phyloP scores from a whole-genome alignment of 2,113 vertebrate species.

The Cromileptes altivelis region DNA sequence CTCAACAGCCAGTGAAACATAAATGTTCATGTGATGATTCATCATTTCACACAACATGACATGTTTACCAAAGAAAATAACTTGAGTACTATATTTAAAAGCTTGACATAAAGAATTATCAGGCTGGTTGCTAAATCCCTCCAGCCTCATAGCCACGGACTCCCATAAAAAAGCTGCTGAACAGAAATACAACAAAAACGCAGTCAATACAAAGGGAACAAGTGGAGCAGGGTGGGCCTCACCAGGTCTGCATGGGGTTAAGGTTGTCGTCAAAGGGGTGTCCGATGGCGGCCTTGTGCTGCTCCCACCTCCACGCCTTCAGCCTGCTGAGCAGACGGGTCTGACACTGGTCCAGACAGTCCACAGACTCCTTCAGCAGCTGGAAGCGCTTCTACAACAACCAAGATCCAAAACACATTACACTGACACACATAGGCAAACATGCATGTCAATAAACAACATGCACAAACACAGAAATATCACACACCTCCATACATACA shows the following conservation, averaged over 20 bases:
- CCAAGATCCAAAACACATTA: conserved; percentile 29
- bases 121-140: neutral
- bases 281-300: conserved; percentile 92
- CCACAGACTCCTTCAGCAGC: conserved; percentile 83
- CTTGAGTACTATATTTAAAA: neutral
- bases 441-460: neutral
- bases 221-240: conserved; percentile 41
- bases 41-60: no score
- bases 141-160: neutral
- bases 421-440: conserved; percentile 7
- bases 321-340: conserved; percentile 86
- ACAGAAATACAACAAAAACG: neutral
- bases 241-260: conserved; percentile 84
- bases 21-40: neutral
- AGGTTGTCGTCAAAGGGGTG: conserved; percentile 90
- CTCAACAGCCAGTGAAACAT: no score
- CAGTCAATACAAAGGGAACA: neutral
- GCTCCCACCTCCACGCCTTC: conserved; percentile 91
- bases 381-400: conserved; percentile 76
- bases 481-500: neutral
- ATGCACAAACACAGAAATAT: neutral
- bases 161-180: neutral
- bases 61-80: neutral
- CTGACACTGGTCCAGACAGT: conserved; percentile 84
- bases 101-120: neutral